Evolutionary conservation across 2,113 vertebrate genomes (phyloP).

Genomic region (Crotalus horridus): DNA sequence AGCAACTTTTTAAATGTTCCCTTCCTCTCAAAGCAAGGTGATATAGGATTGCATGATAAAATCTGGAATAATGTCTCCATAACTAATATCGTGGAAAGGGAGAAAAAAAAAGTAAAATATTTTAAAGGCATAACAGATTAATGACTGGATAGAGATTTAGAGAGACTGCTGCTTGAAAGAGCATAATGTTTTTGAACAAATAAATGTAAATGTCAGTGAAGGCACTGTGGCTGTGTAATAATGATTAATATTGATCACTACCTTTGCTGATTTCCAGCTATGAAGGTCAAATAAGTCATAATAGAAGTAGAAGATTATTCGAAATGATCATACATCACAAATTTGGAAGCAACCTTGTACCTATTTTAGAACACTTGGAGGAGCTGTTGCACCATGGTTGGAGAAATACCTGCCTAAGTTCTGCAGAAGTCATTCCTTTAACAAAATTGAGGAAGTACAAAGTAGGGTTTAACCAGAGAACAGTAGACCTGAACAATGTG

Average conservation of each 20-base stretch:
- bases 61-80: constrained; percentile 5
- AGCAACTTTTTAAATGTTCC: neutral
- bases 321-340: neutral
- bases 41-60: neutral
- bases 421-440: constrained; percentile 38
- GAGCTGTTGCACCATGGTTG: constrained; percentile 61
- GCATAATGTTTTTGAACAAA: neutral
- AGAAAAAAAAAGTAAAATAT: neutral
- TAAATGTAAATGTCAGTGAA: neutral
- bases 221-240: neutral
- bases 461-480: constrained; percentile 58
- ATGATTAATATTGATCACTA: constrained; percentile 4
- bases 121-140: neutral
- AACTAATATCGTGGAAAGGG: neutral
- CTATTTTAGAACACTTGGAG: constrained; percentile 42
- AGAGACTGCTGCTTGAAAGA: neutral
- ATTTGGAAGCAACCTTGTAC: constrained; percentile 5
- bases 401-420: accelerated
- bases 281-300: neutral
- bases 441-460: constrained; percentile 41
- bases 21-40: neutral
- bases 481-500: constrained; percentile 40
- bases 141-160: neutral
- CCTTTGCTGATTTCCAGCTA: neutral
- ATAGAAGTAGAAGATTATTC: neutral